Evolutionary conservation across 2,113 vertebrate genomes (phyloP).

Genomic region (Cavia porcellus): DNA sequence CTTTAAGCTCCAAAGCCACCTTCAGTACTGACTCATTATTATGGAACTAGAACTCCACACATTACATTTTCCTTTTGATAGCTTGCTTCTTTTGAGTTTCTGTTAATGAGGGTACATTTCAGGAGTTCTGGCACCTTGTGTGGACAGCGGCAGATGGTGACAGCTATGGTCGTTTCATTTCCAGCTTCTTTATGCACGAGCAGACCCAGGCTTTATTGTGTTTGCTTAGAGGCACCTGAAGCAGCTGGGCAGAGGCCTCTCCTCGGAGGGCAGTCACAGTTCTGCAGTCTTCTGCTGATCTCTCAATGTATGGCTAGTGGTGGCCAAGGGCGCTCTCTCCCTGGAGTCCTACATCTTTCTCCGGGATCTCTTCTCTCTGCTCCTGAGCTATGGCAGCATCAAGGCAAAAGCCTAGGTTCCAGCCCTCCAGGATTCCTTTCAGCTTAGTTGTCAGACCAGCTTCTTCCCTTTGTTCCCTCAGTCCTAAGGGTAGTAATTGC

Average conservation of each 20-base stretch:
- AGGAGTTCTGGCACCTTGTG: background rate
- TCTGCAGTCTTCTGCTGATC: background rate
- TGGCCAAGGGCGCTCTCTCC: background rate
- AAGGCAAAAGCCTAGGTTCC: background rate
- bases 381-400: background rate
- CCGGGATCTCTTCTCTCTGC: background rate
- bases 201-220: background rate
- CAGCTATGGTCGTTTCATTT: background rate
- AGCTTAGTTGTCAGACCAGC: background rate
- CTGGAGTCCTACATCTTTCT: background rate
- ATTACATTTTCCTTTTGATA: background rate
- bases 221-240: background rate
- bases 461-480: background rate
- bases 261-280: background rate
- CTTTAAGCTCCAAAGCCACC: background rate
- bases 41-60: background rate
- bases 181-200: background rate
- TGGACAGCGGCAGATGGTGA: background rate
- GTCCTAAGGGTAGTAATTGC: background rate
- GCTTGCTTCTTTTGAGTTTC: background rate
- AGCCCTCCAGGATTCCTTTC: background rate
- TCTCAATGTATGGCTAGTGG: background rate
- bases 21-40: background rate
- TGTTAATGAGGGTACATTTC: background rate
- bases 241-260: background rate